Percentiles rank a stretch among this genome's conserved stretches.
Evolutionary conservation across 2,797 vertebrate species (phyloP).

Genomic region (Poecile montanus): DNA sequence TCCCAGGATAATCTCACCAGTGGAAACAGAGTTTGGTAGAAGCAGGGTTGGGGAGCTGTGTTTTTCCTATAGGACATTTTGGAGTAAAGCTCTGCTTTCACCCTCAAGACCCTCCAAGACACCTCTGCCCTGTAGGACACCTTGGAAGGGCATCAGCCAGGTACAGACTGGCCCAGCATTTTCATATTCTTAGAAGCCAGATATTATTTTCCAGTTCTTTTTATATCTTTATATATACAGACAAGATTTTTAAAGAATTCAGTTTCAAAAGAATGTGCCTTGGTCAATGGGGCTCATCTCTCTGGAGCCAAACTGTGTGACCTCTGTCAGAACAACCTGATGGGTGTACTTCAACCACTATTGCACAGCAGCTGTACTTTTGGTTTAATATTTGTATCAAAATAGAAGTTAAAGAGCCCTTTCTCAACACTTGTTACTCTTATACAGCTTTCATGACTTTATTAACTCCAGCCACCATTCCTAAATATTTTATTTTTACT

Average conservation of each 20-base stretch:
- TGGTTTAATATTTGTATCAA: not conserved
- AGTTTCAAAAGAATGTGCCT: not conserved
- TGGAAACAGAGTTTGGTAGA: not conserved
- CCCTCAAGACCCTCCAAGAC: not conserved
- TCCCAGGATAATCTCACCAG: not conserved
- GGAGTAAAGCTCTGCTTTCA: not conserved
- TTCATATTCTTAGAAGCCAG: not conserved
- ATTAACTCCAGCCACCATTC: not conserved
- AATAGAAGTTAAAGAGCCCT: not conserved
- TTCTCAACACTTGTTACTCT: not conserved
- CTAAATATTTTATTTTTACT: not conserved
- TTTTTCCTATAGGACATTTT: not conserved
- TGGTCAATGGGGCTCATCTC: not conserved
- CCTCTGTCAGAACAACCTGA: not conserved
- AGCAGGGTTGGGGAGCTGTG: fast-evolving
- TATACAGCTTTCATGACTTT: not conserved
- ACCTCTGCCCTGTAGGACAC: not conserved
- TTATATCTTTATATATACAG: not conserved
- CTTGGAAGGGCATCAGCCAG: not conserved
- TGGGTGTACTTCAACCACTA: not conserved
- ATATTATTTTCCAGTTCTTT: not conserved
- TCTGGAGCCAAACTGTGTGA: fast-evolving
- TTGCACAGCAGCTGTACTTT: not conserved
- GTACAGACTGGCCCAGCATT: not conserved
- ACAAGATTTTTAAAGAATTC: fast-evolving